Evolutionary conservation across 2,888 invertebrate species (phyloP), one percentile per base, ranked within the genome.

Genomic region (Bimastos eiseni): DNA sequence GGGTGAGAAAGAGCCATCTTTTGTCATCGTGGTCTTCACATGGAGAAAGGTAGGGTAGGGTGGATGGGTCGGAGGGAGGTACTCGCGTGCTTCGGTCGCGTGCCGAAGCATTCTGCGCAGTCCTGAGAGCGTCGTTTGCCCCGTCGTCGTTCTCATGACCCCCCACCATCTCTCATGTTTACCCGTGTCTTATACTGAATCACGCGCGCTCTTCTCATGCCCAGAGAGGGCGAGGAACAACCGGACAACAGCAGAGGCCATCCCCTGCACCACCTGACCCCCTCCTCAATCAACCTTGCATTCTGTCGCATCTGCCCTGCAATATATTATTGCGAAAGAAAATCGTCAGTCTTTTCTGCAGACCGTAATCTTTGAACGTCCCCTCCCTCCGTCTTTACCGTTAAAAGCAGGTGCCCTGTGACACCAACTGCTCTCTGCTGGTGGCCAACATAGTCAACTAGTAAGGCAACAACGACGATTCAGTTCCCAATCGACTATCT

Each of bases 11-110:
- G 86, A 86, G 86, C 86, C 86, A 37, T 70, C 70, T 70, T 70
- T 70, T 70, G 70, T 70, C 70, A 70, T 70, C 70, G 70, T 70
- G 24, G 86, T 33, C 36, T 86, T 21, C 37, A 36, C 36, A 33
- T 1, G 36, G 34, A 11, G 34, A 36, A 36, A 37, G 33, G 34
- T 8, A 84, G 33, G 84, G 84, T 84, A 37, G 36, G 86, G 86
- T 21, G 36, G n/a, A 33, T 8, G 34, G 37, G 86, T 34, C 34
- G 86, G 37, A 30, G 37, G 34, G 37, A 37, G 86, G 86, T 13
- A 33, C 21, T 86, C 36, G 86, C 86, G 86, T 86, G 86, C 36
- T 36, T 36, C 86, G 86, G 86, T 86, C 86, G 86, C 86, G 86
- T 86, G 86, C 86, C 86, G 86, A 86, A 19, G 37, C 86, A 33